These are phyloP conservation scores for Trichomycterus rosablanca DNA, from an alignment of 2,113 vertebrate genomes.

Conservation along the genomic window DNA sequence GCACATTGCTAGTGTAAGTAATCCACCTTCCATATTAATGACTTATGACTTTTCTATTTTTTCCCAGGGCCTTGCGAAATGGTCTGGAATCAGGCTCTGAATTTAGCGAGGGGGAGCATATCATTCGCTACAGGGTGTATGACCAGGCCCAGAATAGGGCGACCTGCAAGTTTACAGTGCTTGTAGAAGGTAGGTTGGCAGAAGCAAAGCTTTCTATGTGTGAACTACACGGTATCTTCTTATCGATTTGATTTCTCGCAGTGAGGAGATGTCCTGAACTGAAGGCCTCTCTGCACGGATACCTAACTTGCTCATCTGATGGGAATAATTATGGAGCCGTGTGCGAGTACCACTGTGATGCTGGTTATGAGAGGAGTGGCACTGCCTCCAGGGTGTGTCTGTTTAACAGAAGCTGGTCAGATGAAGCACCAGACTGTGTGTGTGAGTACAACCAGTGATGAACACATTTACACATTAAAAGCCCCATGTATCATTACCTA, in stretches of 20 bases:
- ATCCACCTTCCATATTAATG: neutral
- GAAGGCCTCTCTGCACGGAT: constrained; percentile 76
- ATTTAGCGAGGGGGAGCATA: constrained; percentile 78
- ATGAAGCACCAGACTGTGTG: constrained; percentile 68
- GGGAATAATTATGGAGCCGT: constrained; percentile 84
- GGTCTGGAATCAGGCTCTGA: constrained; percentile 78
- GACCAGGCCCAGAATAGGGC: constrained; percentile 88
- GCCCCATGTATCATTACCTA: no score
- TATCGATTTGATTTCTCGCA: constrained; percentile 43
- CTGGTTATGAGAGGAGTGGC: constrained; percentile 81
- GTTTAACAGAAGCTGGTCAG: constrained; percentile 81
- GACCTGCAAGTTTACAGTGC: constrained; percentile 89
- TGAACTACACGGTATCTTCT: neutral
- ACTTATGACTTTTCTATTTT: constrained; percentile 6
- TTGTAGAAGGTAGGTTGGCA: constrained; percentile 77
- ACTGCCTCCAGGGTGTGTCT: constrained; percentile 74
- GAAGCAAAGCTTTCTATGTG: neutral
- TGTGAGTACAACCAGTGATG: constrained; percentile 64
- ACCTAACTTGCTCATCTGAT: constrained; percentile 80
- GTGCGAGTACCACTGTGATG: constrained; percentile 85
- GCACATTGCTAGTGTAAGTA: neutral
- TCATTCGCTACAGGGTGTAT: constrained; percentile 85
- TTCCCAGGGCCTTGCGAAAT: constrained; percentile 74
- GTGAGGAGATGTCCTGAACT: constrained; percentile 81
- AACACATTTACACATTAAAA: no score